These are phyloP conservation scores for Andrena fulva DNA, from an alignment of 2,888 invertebrate species.

Conservation along the genomic window DNA sequence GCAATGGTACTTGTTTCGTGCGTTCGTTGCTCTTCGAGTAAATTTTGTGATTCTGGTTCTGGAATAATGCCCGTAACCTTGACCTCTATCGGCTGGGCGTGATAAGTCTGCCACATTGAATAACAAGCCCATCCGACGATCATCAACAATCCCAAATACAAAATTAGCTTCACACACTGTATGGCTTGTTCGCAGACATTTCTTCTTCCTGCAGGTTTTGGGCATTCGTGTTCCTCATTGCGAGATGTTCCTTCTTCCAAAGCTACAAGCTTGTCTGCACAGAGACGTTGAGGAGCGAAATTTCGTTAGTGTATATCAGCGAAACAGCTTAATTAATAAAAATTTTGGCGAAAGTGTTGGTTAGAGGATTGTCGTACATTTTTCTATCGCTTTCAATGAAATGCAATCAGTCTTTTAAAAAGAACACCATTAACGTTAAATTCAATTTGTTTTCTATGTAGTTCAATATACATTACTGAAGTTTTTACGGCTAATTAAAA, in stretches of 20 bases:
- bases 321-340: neutral
- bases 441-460: no score
- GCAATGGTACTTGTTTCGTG: neutral
- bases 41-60: neutral
- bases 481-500: neutral
- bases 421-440: no score
- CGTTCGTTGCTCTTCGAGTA: neutral
- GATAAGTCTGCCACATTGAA: constrained; percentile 39
- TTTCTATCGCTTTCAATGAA: no score
- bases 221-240: neutral
- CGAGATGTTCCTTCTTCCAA: constrained; percentile 37
- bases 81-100: neutral
- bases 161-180: constrained; percentile 59
- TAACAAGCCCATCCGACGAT: constrained; percentile 66
- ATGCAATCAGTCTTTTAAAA: no score
- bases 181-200: constrained; percentile 24
- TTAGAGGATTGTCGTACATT: neutral
- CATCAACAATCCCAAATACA: constrained; percentile 64
- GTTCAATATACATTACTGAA: no score
- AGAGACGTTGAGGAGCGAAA: no score
- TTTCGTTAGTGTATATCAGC: neutral
- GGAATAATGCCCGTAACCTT: neutral
- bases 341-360: neutral
- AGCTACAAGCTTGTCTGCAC: constrained; percentile 44
- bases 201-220: neutral